Conservation (phyloP, 2,888 invertebrate species). For the Hydraecia micacea region DNA sequence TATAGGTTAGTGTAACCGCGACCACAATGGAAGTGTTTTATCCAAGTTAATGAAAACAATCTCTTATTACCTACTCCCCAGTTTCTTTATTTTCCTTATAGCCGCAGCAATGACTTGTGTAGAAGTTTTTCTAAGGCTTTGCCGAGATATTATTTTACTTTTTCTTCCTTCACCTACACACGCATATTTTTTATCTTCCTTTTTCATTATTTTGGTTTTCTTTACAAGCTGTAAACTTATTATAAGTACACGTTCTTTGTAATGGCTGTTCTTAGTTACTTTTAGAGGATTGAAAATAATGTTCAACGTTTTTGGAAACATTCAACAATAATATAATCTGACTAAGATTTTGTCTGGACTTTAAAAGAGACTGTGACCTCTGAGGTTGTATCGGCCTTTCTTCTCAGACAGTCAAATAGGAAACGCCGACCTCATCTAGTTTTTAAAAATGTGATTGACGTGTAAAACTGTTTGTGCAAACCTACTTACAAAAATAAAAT, state of each 20-base stretch:
- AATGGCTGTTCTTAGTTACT: slow-evolving; percentile 12
- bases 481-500: too few species aligned
- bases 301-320: neutral
- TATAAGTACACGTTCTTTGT: slow-evolving; percentile 14
- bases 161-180: slow-evolving; percentile 29
- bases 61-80: slow-evolving; percentile 21
- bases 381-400: too few species aligned
- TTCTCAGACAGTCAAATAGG: too few species aligned
- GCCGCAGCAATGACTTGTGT: slow-evolving; percentile 44
- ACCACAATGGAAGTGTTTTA: slow-evolving; percentile 20
- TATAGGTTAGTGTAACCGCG: neutral
- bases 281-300: neutral
- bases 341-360: too few species aligned
- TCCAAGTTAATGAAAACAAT: slow-evolving; percentile 42
- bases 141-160: slow-evolving; percentile 48
- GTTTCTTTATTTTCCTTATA: slow-evolving; percentile 36
- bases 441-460: too few species aligned
- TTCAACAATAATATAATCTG: too few species aligned
- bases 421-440: too few species aligned
- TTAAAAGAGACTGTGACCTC: too few species aligned
- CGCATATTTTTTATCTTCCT: slow-evolving; percentile 44
- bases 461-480: too few species aligned
- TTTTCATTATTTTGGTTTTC: slow-evolving; percentile 43
- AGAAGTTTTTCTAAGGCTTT: slow-evolving; percentile 54
- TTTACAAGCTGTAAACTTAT: slow-evolving; percentile 30